Conservation (phyloP, 2,888 invertebrate species). For the Parapristionchus giblindavisi region DNA sequence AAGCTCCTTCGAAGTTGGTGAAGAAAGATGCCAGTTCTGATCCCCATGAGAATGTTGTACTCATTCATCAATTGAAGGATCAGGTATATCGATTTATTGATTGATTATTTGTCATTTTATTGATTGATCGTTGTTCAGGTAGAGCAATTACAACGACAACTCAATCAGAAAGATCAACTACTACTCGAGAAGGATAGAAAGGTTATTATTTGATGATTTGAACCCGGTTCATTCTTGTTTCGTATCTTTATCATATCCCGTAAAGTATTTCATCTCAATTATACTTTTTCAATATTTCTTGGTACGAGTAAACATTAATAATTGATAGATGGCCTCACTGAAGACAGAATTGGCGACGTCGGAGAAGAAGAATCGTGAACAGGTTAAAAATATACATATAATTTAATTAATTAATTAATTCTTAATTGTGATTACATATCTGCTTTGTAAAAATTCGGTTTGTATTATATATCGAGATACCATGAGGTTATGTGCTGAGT, state of each 20-base stretch:
- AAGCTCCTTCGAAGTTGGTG: neutral
- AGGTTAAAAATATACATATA: too few species aligned
- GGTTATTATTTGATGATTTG: constrained; percentile 36
- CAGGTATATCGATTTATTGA: neutral
- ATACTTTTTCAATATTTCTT: neutral
- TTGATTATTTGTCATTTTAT: neutral
- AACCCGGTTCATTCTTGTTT: neutral
- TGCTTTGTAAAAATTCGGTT: too few species aligned
- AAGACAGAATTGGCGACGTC: constrained; percentile 50
- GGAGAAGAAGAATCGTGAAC: constrained; percentile 53
- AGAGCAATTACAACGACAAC: constrained; percentile 44
- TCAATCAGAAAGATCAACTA: constrained; percentile 46
- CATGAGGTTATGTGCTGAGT: neutral
- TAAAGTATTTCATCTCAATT: neutral
- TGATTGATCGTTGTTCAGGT: neutral
- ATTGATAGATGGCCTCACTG: constrained; percentile 57
- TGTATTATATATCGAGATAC: too few species aligned
- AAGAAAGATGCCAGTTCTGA: constrained; percentile 13
- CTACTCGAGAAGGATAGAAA: constrained; percentile 57
- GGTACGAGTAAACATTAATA: neutral
- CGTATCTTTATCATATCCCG: neutral
- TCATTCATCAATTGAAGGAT: constrained; percentile 22
- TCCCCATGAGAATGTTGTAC: constrained; percentile 11
- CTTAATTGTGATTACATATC: too few species aligned
- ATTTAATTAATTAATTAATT: too few species aligned